phyloP scores from a whole-genome alignment of 2,113 vertebrate species.

The Illadopsis cleaveri region DNA sequence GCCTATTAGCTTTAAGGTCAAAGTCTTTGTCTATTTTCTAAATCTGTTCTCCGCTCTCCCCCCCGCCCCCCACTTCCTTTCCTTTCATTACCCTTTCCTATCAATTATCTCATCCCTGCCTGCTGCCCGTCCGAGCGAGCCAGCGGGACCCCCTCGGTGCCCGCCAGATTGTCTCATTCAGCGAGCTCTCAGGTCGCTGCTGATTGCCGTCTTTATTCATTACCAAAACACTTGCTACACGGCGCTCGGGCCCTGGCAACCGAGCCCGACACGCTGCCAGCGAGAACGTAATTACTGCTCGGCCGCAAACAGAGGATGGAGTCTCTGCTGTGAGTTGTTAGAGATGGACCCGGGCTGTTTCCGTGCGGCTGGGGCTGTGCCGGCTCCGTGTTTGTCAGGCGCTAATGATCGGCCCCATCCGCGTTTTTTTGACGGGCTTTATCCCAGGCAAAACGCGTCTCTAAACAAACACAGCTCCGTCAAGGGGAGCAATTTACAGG shows the following conservation, averaged over 20 bases:
- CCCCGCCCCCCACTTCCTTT: constrained; percentile 30
- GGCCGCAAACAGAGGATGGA: constrained; percentile 52
- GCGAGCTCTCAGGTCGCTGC: constrained; percentile 63
- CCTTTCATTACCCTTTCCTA: constrained; percentile 72
- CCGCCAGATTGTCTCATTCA: constrained; percentile 71
- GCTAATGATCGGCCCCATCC: background rate
- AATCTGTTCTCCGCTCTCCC: constrained; percentile 25
- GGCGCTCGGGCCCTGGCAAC: constrained; percentile 65
- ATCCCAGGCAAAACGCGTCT: background rate
- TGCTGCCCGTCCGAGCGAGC: constrained; percentile 66
- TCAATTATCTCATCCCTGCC: constrained; percentile 72
- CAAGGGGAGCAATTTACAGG: background rate
- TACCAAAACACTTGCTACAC: constrained; percentile 69
- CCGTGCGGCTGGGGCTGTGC: background rate
- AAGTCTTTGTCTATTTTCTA: constrained; percentile 68
- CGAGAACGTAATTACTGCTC: constrained; percentile 57
- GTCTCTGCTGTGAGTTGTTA: constrained; percentile 56
- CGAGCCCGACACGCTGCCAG: constrained; percentile 45
- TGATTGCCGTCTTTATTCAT: constrained; percentile 72
- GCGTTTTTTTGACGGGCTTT: background rate
- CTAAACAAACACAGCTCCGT: background rate
- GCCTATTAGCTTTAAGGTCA: constrained; percentile 69
- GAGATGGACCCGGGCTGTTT: background rate
- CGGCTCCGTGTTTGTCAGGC: background rate
- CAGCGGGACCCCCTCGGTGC: constrained; percentile 63